phyloP scores from a whole-genome alignment of 2,113 vertebrate genomes.

The Carassius auratus region DNA sequence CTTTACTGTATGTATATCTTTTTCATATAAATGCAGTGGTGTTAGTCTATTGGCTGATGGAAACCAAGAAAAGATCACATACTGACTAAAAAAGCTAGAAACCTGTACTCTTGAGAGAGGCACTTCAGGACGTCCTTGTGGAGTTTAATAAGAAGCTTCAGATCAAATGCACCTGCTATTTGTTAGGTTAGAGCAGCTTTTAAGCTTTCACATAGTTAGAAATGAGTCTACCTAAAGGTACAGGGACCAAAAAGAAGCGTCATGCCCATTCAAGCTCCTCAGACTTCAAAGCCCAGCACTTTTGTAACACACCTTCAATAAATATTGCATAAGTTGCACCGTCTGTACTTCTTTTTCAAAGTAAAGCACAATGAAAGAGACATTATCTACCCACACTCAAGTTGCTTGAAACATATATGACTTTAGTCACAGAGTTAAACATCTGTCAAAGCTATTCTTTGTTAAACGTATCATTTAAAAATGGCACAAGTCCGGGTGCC shows the following conservation, averaged over 20 bases:
- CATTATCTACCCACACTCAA: neutral
- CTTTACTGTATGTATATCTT: neutral
- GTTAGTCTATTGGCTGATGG: neutral
- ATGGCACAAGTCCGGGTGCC: neutral
- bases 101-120: neutral
- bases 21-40: neutral
- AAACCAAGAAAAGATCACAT: neutral
- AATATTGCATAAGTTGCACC: neutral
- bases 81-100: neutral
- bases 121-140: neutral
- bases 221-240: neutral
- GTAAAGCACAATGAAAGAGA: neutral
- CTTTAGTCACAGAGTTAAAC: neutral
- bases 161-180: constrained; percentile 2
- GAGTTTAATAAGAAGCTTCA: neutral
- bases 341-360: no score
- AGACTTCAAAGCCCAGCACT: neutral
- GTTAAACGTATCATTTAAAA: neutral
- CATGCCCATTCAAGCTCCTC: neutral
- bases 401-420: neutral
- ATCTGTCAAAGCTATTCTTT: neutral
- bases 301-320: neutral
- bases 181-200: neutral
- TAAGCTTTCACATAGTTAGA: neutral
- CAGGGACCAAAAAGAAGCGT: neutral